Percentiles rank a stretch among this genome's conserved stretches.
Conservation (phyloP, 1,140 invertebrate species). For the Calliopsis andreniformis region DNA sequence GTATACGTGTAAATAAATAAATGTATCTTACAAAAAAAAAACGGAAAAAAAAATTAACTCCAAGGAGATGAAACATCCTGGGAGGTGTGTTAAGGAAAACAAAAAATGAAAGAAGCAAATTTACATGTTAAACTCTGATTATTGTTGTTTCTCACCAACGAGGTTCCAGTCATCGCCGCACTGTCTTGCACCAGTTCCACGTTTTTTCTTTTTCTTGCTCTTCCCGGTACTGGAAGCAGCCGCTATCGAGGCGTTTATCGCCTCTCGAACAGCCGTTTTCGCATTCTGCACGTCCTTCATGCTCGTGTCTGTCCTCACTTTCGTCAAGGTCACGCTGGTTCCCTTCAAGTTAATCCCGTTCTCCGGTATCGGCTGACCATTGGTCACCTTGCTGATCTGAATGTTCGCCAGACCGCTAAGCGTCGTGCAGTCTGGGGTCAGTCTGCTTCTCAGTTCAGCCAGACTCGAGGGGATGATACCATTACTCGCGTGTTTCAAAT, state of each 20-base stretch:
- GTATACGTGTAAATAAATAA: conserved; percentile 4
- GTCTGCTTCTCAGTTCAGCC: conserved; percentile 72
- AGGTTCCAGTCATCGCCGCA: conserved; percentile 82
- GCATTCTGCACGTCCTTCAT: conserved; percentile 59
- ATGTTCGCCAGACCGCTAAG: conserved; percentile 76
- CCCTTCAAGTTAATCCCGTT: conserved; percentile 79
- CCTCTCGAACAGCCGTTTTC: conserved; percentile 65
- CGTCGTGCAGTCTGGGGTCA: conserved; percentile 71
- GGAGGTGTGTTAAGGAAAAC: conserved; percentile 51
- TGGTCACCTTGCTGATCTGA: conserved; percentile 79
- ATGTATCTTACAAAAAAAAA: not conserved
- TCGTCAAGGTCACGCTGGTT: conserved; percentile 79
- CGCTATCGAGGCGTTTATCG: conserved; percentile 66
- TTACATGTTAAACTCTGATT: conserved; percentile 74
- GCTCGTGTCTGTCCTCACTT: conserved; percentile 69
- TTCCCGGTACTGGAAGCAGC: conserved; percentile 58
- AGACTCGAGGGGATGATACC: conserved; percentile 71
- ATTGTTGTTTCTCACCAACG: conserved; percentile 81
- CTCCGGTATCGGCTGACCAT: conserved; percentile 78
- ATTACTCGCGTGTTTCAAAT: conserved; percentile 61
- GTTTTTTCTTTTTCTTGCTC: conserved; percentile 82
- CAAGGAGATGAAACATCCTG: conserved; percentile 18
- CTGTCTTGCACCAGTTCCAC: conserved; percentile 73
- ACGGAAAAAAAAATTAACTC: not conserved
- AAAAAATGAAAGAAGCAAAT: conserved; percentile 69